Evolutionary conservation across 2,113 vertebrate genomes (phyloP).

Genomic region (Chionodraco myersi): DNA sequence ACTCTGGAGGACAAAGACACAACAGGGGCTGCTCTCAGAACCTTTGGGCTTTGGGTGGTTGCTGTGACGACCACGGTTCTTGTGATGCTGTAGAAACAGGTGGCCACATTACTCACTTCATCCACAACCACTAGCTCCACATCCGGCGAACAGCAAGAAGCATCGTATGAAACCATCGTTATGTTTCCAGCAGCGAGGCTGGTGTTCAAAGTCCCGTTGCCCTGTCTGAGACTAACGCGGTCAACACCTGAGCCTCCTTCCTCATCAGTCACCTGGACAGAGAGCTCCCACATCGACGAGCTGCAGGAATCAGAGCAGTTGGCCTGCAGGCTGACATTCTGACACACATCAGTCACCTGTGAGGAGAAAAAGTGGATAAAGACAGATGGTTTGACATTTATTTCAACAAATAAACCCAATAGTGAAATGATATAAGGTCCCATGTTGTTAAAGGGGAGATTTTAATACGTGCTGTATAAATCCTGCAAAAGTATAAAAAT

Average conservation of each 20-base stretch:
- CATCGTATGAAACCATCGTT: conserved; percentile 64
- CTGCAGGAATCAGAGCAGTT: conserved; percentile 54
- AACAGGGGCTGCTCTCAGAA: neutral
- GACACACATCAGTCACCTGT: conserved; percentile 66
- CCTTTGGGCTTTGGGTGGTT: neutral
- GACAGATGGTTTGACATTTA: neutral
- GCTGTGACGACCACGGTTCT: neutral
- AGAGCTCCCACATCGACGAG: conserved; percentile 51
- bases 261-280: conserved; percentile 60
- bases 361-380: neutral
- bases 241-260: conserved; percentile 58
- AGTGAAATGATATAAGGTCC: neutral
- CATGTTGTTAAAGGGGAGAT: too few species aligned
- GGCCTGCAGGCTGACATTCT: conserved; percentile 20
- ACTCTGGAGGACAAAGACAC: neutral
- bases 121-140: conserved; percentile 73
- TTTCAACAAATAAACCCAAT: neutral
- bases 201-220: conserved; percentile 70
- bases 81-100: conserved; percentile 51
- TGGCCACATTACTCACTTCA: conserved; percentile 68
- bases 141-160: conserved; percentile 68
- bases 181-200: conserved; percentile 13
- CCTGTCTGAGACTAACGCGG: conserved; percentile 52
- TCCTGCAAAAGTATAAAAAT: too few species aligned
- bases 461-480: too few species aligned